Evolutionary conservation across 92 coral and sea anemone genomes (phyloP).

Genomic region (Epizoanthus illoricatus): DNA sequence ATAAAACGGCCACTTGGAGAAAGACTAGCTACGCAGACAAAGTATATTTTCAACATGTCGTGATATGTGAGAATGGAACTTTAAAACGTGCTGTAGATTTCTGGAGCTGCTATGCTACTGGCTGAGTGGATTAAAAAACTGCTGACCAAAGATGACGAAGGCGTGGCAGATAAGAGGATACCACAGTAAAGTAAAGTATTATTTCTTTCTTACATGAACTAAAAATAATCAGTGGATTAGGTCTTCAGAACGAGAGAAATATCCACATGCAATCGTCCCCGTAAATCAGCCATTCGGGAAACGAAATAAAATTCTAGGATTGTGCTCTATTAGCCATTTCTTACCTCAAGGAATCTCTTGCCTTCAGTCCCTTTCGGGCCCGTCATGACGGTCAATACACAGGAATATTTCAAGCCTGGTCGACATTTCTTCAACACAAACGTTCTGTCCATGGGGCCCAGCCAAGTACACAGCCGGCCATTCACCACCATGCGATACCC

Average conservation of each 20-base stretch:
- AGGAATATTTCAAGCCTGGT: conserved; percentile 74
- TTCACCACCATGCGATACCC: conserved; percentile 75
- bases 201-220: too few relatives aligned
- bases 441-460: conserved; percentile 54
- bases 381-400: conserved; percentile 62
- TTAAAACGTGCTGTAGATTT: too few relatives aligned
- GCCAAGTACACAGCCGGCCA: conserved; percentile 64
- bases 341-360: conserved; percentile 25
- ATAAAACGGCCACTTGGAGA: too few relatives aligned
- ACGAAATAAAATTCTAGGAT: not conserved
- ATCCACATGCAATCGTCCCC: not conserved
- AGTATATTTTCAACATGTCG: too few relatives aligned
- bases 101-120: too few relatives aligned
- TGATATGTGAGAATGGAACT: too few relatives aligned
- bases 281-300: not conserved
- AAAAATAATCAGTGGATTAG: not conserved
- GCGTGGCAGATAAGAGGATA: too few relatives aligned
- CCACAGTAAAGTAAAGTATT: too few relatives aligned
- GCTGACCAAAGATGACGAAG: too few relatives aligned
- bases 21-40: too few relatives aligned
- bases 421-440: conserved; percentile 70
- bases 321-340: not conserved
- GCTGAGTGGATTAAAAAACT: too few relatives aligned
- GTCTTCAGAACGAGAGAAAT: not conserved
- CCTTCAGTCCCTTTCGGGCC: conserved; percentile 45